phyloP scores from a whole-genome alignment of 2,797 vertebrate genomes.

The Gastrophryne carolinensis region DNA sequence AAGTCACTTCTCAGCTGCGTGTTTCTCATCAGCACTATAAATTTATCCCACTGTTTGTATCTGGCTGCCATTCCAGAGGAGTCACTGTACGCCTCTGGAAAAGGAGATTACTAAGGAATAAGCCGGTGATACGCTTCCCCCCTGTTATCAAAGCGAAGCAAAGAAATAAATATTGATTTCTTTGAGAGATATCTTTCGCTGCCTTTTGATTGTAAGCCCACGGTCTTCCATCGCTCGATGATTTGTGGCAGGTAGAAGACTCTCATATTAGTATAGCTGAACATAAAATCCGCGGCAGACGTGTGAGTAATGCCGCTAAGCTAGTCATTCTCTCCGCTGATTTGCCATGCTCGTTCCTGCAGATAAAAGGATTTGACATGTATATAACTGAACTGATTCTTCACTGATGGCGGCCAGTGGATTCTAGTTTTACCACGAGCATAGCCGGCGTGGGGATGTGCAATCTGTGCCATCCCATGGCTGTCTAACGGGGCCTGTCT shows the following conservation, averaged over 20 bases:
- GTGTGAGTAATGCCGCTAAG: slow-evolving; percentile 11
- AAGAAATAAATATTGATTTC: slow-evolving; percentile 44
- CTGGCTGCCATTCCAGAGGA: background rate
- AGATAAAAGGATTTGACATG: slow-evolving; percentile 10
- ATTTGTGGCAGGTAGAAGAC: slow-evolving; percentile 23
- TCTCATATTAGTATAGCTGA: slow-evolving; percentile 30
- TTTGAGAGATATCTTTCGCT: background rate
- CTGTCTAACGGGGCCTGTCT: too few species aligned
- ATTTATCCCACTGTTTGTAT: slow-evolving; percentile 28
- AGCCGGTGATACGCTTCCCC: background rate
- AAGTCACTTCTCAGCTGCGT: background rate
- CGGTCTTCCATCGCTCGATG: slow-evolving; percentile 24
- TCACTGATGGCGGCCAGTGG: background rate
- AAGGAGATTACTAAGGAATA: slow-evolving; percentile 37
- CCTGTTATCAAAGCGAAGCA: slow-evolving; percentile 23
- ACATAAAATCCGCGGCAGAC: slow-evolving; percentile 19
- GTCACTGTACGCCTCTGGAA: background rate
- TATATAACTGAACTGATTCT: background rate
- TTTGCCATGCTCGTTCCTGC: slow-evolving; percentile 16
- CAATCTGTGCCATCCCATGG: too few species aligned
- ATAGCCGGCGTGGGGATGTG: too few species aligned
- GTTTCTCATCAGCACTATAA: slow-evolving; percentile 1
- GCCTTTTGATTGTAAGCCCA: slow-evolving; percentile 29
- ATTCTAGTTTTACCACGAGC: too few species aligned
- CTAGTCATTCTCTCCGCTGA: slow-evolving; percentile 19